phyloP scores from a whole-genome alignment of 2,113 vertebrate species.

The Clinocottus analis region DNA sequence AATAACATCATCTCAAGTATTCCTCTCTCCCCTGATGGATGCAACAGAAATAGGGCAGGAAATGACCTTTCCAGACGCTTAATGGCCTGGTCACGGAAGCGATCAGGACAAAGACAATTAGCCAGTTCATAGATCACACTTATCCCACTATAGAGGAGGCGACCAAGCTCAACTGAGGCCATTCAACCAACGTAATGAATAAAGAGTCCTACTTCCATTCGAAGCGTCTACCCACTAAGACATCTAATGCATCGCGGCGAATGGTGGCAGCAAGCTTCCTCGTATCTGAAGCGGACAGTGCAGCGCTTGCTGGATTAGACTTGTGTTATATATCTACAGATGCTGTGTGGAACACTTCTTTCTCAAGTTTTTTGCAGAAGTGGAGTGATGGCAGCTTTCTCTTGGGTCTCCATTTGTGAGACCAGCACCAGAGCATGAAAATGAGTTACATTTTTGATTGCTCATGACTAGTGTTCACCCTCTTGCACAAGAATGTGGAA shows the following conservation, averaged over 20 bases:
- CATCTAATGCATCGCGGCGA: slow-evolving; percentile 35
- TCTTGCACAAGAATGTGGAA: too few species aligned
- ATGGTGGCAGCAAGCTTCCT: slow-evolving; percentile 16
- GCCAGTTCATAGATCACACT: slow-evolving; percentile 75
- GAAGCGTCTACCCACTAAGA: slow-evolving; percentile 54
- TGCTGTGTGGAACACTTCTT: not conserved
- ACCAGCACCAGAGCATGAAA: too few species aligned
- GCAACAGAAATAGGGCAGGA: slow-evolving; percentile 55
- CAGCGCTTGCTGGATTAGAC: slow-evolving; percentile 19
- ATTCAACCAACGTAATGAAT: slow-evolving; percentile 64
- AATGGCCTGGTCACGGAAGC: slow-evolving; percentile 66
- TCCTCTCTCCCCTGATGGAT: slow-evolving; percentile 48
- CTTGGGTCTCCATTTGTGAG: too few species aligned
- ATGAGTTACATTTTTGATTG: too few species aligned
- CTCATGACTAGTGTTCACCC: too few species aligned
- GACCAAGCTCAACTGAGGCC: slow-evolving; percentile 61
- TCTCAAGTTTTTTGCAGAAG: too few species aligned
- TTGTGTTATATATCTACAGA: slow-evolving; percentile 7
- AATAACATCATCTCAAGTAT: slow-evolving; percentile 40
- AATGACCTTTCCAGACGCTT: slow-evolving; percentile 71
- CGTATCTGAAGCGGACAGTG: not conserved
- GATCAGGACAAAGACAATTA: slow-evolving; percentile 78
- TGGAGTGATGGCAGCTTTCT: too few species aligned
- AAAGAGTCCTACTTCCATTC: slow-evolving; percentile 59
- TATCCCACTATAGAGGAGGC: slow-evolving; percentile 65